These are phyloP conservation scores for Ectropis grisescens DNA, from an alignment of 1,140 invertebrate species.

Conservation along the genomic window DNA sequence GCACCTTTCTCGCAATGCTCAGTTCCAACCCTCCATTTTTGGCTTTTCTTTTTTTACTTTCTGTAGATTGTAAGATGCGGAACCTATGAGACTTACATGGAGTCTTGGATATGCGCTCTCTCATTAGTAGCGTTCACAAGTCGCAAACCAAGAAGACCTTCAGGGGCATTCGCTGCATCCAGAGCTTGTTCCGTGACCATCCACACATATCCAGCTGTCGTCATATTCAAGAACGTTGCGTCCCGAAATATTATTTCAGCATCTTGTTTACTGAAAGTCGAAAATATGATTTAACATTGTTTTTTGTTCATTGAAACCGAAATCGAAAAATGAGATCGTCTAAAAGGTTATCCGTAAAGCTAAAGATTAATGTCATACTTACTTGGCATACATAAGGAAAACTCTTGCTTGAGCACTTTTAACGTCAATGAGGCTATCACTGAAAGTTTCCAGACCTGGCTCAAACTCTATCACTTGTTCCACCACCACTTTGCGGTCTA, in stretches of 20 bases:
- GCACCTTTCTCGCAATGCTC: no score
- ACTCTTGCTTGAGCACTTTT: conserved; percentile 90
- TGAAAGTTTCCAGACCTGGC: conserved; percentile 85
- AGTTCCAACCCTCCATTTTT: no score
- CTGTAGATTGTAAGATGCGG: no score
- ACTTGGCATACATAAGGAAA: conserved; percentile 94
- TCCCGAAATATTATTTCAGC: conserved; percentile 92
- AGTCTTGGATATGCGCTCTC: conserved; percentile 89
- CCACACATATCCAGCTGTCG: conserved; percentile 94
- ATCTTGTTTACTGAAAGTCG: conserved; percentile 82
- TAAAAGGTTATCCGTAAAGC: no score
- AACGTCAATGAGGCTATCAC: conserved; percentile 83
- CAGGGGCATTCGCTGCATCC: conserved; percentile 86
- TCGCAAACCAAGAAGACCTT: conserved; percentile 88
- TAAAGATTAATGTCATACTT: no score
- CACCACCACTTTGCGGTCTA: conserved; percentile 77
- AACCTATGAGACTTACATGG: conserved; percentile 74
- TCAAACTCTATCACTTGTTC: conserved; percentile 93
- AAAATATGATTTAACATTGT: conserved; percentile 1
- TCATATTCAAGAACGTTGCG: conserved; percentile 90
- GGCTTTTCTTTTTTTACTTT: no score
- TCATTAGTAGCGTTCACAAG: conserved; percentile 92
- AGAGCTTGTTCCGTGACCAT: conserved; percentile 96
- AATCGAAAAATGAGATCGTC: not conserved
- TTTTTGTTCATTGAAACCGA: not conserved